Conservation (phyloP, 2,888 invertebrate genomes). For the Watsonalla binaria region DNA sequence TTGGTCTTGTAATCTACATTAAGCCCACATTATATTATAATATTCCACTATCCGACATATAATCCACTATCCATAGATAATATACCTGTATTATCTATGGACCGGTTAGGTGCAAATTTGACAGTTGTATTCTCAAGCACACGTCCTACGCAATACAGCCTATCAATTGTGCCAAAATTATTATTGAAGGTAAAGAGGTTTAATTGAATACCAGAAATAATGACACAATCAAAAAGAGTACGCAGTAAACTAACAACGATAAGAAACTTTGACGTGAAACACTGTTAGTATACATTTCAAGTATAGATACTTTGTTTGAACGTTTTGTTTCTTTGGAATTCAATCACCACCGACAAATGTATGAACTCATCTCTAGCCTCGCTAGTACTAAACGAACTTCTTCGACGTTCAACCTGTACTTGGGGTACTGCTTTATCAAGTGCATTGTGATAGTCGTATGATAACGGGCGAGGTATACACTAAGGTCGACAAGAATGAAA, state of each 20-base stretch:
- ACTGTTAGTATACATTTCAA: no score
- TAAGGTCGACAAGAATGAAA: slow-evolving; percentile 29
- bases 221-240: neutral
- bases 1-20: no score
- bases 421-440: neutral
- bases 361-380: no score
- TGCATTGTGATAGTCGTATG: neutral
- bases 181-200: neutral
- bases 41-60: no score
- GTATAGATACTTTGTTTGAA: no score
- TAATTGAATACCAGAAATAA: neutral
- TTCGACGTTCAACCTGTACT: neutral
- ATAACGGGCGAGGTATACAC: slow-evolving; percentile 4
- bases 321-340: no score
- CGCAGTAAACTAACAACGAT: neutral
- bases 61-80: no score
- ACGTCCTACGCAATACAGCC: neutral
- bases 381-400: no score
- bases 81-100: neutral
- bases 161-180: neutral
- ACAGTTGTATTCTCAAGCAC: neutral
- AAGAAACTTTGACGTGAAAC: no score
- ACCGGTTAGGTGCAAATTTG: neutral
- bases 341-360: no score
- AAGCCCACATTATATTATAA: no score